Evolutionary conservation across 2,888 invertebrate genomes (phyloP), one percentile per base, ranked within the genome.

Genomic region (Drosophila pseudotalamancana): DNA sequence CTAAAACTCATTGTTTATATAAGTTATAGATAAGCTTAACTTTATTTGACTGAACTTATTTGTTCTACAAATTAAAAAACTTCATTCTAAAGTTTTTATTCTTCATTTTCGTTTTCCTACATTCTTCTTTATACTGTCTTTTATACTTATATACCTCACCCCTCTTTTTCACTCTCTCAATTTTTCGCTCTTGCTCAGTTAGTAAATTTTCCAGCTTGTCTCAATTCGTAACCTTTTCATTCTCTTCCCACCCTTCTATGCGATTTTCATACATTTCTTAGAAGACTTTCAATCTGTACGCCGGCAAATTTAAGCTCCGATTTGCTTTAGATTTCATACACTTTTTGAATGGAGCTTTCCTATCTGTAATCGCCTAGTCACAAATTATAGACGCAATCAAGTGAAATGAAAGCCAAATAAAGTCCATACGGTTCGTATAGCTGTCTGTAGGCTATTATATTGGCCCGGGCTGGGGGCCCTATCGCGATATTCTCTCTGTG

Each of bases 371-470:
- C n/a, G 39, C 18, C 11, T 34, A 34, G n/a, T 57, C 51, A 31
- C 14, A 19, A n/a, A 19, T 55, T 32, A 31, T 37, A 12, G 4
- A 3, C 25, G 9, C 21, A 39, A 60, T 40, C 34, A 48, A 40
- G 2, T 14, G 23, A 9, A 40, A 43, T 9, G 27, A 14, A 21
- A 40, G 25, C n/a, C 43, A 43, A 18, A 18, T 40, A 27, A 37
- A 23, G 21, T 14, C 19, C n/a, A 46, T 23, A 18, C 2, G 25
- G 42, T 29, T n/a, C 19, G 8, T 11, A n/a, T 21, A 19, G 9
- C 31, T 16, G 27, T n/a, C 27, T 6, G 16, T 14, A 40, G 50
- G 23, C 39, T 27, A n/a, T 14, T 39, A 27, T 31, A 23, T 31
- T n/a, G 14, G 6, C n/a, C 14, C 27, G 4, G 40, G 6, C 18